Evolutionary conservation across 2,113 vertebrate species (phyloP), one percentile per base, ranked within the genome.

Genomic region (Cynoglossus semilaevis): DNA sequence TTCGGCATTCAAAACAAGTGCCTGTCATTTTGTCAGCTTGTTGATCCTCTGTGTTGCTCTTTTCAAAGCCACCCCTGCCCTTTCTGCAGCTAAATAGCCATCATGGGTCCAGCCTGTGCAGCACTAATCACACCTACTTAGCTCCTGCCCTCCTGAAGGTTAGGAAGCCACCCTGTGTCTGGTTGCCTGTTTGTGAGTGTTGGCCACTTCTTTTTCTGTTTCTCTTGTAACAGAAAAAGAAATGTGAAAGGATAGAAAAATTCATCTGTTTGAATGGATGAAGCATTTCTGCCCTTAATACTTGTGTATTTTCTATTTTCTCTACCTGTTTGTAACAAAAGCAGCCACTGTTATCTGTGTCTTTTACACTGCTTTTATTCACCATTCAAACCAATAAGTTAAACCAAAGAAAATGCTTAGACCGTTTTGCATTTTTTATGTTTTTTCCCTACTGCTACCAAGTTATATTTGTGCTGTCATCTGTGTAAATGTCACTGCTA

Each of bases 111-210:
- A 77, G 81, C 89, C 89, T 91, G 83, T 85, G 86, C 89, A 85
- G 87, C 91, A 90, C 92, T 95, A 93, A 91, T 84, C 92, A 92
- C 15, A 92, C 93, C 85, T 80, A 80, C 90, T 91, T 91, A 46
- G 91, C 91, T 42, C 87, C 91, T 45, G 67, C 72, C 66, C 61
- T 42, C 52, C 73, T 67, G 60, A 80, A 91, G 90, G 88, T 89
- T 83, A 90, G 89, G 79, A 44, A 53, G 35, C 62, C 34, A 18
- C 56, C 40, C 51, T 63, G 35, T 43, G 51, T 69, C 67, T 54
- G 12, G 51, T 8, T 51, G 1, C 38, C 15, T 72, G 54, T 76
- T 44, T 74, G 0, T 64, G 29, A 5, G 0, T 55, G 15, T 71
- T 29, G 22, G 22, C 6, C 22, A 29, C 22, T 29, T 6, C 22